phyloP scores from a whole-genome alignment of 2,888 invertebrate species.

The Epinotia brunnichana region DNA sequence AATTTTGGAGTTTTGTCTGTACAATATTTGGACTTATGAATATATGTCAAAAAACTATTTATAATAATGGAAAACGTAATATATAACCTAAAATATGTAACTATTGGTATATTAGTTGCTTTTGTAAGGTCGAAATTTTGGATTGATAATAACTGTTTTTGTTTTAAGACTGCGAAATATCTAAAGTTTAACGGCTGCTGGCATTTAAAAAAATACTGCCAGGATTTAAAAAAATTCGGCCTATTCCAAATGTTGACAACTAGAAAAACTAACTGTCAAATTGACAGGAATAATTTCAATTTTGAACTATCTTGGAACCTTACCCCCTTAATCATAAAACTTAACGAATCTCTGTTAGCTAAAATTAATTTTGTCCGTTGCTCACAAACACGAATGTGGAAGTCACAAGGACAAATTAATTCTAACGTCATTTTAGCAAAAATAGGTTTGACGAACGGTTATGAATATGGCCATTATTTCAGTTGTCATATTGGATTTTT shows the following conservation, averaged over 20 bases:
- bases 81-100: slow-evolving; percentile 42
- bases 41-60: slow-evolving; percentile 35
- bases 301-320: background rate
- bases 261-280: slow-evolving; percentile 14
- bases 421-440: too few species aligned
- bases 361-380: too few species aligned
- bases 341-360: too few species aligned
- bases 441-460: too few species aligned
- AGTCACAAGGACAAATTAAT: too few species aligned
- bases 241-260: slow-evolving; percentile 12
- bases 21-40: slow-evolving; percentile 32
- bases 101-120: slow-evolving; percentile 39
- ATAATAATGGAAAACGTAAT: slow-evolving; percentile 40
- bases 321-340: too few species aligned
- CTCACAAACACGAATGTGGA: too few species aligned
- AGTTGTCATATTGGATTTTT: slow-evolving; percentile 12
- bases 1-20: slow-evolving; percentile 33
- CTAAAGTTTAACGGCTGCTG: slow-evolving; percentile 6
- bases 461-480: background rate
- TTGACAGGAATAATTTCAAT: background rate
- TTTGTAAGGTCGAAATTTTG: slow-evolving; percentile 28
- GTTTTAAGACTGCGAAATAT: background rate
- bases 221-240: background rate
- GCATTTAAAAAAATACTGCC: slow-evolving; percentile 7
- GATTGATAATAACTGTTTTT: slow-evolving; percentile 2